Evolutionary conservation across 2,113 vertebrate genomes (phyloP), one percentile per base, ranked within the genome.

Genomic region (Castor canadensis): DNA sequence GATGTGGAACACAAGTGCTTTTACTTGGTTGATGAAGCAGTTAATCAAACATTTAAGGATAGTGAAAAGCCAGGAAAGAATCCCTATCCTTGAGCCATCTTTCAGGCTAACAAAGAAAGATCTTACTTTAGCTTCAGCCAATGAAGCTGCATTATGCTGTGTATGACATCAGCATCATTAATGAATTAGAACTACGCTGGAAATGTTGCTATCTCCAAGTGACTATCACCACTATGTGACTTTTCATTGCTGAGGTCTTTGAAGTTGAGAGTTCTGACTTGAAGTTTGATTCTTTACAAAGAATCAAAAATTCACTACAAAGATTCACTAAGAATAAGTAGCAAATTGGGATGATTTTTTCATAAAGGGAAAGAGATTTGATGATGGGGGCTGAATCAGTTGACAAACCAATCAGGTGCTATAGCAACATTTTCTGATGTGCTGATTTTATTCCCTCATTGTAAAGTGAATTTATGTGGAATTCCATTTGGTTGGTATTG

Each of bases 261-360:
- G 49, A 81, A 52, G 47, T 69, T 90, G 66, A 94, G 66, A 66
- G 54, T 38, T 1, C 10, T 58, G 6, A 83, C 54, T 89, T 64
- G 75, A 91, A 76, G 87, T 93, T 73, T 83, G n/a, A 82, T 56
- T n/a, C 26, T 89, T 93, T 88, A 45, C n/a, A n/a, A n/a, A n/a
- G n/a, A n/a, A n/a, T n/a, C n/a, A n/a, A n/a, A n/a, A n/a, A n/a
- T n/a, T n/a, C n/a, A 77, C 45, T 72, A 66, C 32, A 93, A 93
- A 91, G 43, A n/a, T 19, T 38, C 62, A 91, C 22, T 76, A 90
- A 72, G 82, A 92, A 62, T 43, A 84, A 92, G 45, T 19, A 76
- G 80, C 66, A 64, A 49, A 54, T 13, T 49, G 26, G 24, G 47
- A 47, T 71, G 71, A 49, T 40, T 87, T 77, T 71, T 77, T 40